phyloP scores from a whole-genome alignment of 2,888 invertebrate species.

The Chalcis sispes region DNA sequence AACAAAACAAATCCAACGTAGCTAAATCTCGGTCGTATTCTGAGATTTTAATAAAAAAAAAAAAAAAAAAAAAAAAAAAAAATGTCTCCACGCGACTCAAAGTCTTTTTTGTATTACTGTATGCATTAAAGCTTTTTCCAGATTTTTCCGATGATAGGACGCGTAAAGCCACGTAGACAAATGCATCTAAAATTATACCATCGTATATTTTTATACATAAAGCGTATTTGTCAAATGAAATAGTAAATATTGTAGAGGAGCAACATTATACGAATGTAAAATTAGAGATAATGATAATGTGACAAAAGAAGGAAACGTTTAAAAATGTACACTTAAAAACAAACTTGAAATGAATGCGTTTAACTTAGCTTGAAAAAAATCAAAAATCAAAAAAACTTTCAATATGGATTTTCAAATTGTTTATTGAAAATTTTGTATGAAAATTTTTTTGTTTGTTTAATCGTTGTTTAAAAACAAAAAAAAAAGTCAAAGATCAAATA shows the following conservation, averaged over 20 bases:
- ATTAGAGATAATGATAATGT: not conserved
- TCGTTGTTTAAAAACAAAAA: no score
- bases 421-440: no score
- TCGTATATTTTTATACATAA: not conserved
- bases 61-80: no score
- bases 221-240: not conserved
- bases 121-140: constrained; percentile 5
- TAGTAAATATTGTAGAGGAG: constrained; percentile 1
- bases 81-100: not conserved
- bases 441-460: no score
- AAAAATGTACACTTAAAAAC: not conserved
- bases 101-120: not conserved
- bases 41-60: not conserved
- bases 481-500: no score
- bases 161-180: not conserved
- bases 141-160: constrained; percentile 7
- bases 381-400: no score
- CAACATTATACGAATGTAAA: constrained; percentile 8
- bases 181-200: not conserved
- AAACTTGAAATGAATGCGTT: not conserved
- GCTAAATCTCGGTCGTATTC: not conserved
- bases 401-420: no score
- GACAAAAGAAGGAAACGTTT: not conserved
- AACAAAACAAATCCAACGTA: not conserved
- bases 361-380: not conserved